A percentile compares a stretch with the other conserved stretches of the same genome.
These are phyloP conservation scores for Thecocarcelia acutangulata DNA, from an alignment of 2,888 invertebrate genomes.

Conservation along the genomic window DNA sequence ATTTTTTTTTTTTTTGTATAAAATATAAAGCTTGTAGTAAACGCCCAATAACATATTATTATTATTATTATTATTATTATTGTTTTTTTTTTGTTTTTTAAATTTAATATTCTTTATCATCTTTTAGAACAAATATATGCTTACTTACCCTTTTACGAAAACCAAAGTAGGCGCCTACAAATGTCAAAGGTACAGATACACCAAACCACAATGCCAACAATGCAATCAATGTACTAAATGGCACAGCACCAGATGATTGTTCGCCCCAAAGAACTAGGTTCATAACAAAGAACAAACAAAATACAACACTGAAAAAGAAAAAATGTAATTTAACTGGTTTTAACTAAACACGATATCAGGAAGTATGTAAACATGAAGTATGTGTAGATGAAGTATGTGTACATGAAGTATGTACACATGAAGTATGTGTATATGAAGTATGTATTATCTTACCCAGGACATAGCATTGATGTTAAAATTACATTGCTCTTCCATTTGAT, in stretches of 20 bases:
- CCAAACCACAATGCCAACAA: constrained; percentile 98
- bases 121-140: too few species aligned
- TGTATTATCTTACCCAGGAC: constrained; percentile 90
- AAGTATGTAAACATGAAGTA: too few species aligned
- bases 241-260: constrained; percentile 97
- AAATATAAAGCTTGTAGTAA: too few species aligned
- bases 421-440: too few species aligned
- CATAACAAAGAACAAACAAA: constrained; percentile 98
- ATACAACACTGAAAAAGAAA: constrained; percentile 88
- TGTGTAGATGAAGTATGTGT: too few species aligned
- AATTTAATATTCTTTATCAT: too few species aligned
- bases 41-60: too few species aligned
- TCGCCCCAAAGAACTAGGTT: constrained; percentile 98
- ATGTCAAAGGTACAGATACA: constrained; percentile 98
- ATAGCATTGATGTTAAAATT: constrained; percentile 95
- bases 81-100: background rate
- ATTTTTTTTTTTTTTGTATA: too few species aligned
- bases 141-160: constrained; percentile 94
- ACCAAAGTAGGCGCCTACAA: constrained; percentile 98
- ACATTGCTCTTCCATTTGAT: constrained; percentile 99
- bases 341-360: background rate
- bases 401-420: too few species aligned
- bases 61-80: too few species aligned
- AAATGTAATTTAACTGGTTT: background rate
- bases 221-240: constrained; percentile 97